A percentile compares a stretch with the other conserved stretches of the same genome.
phyloP scores from a whole-genome alignment of 1,140 invertebrate species.

The Scaptomyza pallida region DNA sequence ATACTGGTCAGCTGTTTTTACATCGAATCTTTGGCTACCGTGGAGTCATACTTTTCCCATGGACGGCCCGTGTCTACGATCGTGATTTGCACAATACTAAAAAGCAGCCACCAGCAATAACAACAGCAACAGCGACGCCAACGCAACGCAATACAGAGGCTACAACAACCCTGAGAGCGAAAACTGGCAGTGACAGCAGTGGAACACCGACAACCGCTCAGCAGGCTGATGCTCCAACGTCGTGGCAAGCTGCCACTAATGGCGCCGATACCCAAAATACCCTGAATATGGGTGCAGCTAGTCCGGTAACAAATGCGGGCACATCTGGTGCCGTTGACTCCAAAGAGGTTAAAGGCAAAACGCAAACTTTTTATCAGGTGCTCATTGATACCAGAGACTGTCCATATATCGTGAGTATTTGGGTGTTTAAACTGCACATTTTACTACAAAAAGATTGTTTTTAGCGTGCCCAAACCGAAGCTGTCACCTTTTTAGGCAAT shows the following conservation, averaged over 20 bases:
- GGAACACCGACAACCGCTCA: constrained; percentile 1
- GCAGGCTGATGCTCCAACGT: constrained; percentile 17
- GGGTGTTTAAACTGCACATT: not conserved
- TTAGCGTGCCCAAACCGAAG: constrained; percentile 97
- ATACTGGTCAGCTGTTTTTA: constrained; percentile 97
- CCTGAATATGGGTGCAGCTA: constrained; percentile 36
- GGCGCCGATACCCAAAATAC: constrained; percentile 21
- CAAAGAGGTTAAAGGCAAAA: constrained; percentile 95
- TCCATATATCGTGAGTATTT: constrained; percentile 94
- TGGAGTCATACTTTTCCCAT: constrained; percentile 97
- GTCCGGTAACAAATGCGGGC: constrained; percentile 2
- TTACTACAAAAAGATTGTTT: constrained; percentile 32
- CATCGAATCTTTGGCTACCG: constrained; percentile 98
- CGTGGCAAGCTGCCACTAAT: constrained; percentile 21
- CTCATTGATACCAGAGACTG: constrained; percentile 98
- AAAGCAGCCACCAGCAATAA: constrained; percentile 69
- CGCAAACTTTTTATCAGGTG: constrained; percentile 98
- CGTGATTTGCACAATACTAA: constrained; percentile 89
- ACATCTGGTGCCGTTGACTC: constrained; percentile 82
- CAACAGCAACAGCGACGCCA: constrained; percentile 56
- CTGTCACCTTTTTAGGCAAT: constrained; percentile 98
- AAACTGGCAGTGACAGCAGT: constrained; percentile 57
- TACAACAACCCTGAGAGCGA: constrained; percentile 59
- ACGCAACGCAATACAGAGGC: constrained; percentile 71
- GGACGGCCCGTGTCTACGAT: constrained; percentile 97